Base-by-base conservation (phyloP, 2,888 invertebrate species). In the Meliscaeva auricollis region DNA sequence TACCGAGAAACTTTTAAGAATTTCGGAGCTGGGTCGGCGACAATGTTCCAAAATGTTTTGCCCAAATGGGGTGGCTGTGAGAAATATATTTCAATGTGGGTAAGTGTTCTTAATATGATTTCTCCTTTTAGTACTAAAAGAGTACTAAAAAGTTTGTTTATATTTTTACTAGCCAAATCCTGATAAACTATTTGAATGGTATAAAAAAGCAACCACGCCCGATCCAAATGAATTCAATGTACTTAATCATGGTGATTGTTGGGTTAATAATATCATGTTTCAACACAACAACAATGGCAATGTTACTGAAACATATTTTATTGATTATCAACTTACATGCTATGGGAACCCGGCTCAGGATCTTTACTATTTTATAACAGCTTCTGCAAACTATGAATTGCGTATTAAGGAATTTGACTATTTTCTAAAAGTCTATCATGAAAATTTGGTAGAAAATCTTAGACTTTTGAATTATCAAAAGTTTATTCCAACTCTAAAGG, bases 241-340 rank as follows among this genome's bases (percentile, higher is more conserved):
- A 5, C 62, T 91, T 0, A 91, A 80, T 44, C 91, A 91, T 75
- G 91, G 91, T 1, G 91, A 91, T 56, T 88, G 89, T 74, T 91
- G 91, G 91, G 88, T 89, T 11, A 91, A 91, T 50, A 91, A 91
- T 44, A 88, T 90, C 0, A 89, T 91, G 88, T 91, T 91, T 35
- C 88, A 90, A 50, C 87, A 91, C 64, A 72, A 88, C 26, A 87
- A 90, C 13, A 88, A 88, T 11, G 89, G 89, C 0, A 90, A 90
- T 7, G 88, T 91, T 11, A 90, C 89, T 38, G 91, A 91, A 20
- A 66, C 90, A 1, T 77, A 89, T 3, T 87, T 91, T 15, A 79
- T 91, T 11, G 92, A 92, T 74, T 90, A 89, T 54, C 92, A 91
- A 87, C 32, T 87, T 2, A 87, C 82, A n/a, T 78, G 81, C 15